Base-by-base conservation (phyloP, 2,888 invertebrate species). In the Rhorus exstirpatorius region DNA sequence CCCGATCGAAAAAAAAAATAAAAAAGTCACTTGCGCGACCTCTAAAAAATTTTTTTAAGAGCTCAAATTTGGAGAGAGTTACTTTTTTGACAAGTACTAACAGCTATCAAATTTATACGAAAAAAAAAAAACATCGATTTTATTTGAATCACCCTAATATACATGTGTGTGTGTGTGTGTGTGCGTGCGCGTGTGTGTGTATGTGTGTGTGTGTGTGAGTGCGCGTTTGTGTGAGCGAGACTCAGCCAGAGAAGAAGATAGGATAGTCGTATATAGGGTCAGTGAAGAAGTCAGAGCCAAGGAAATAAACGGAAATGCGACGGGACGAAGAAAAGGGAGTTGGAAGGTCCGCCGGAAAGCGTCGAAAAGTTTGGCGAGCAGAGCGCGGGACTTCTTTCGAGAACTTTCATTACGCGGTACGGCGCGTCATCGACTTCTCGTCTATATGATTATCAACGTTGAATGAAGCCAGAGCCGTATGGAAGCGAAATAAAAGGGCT, bases 371-470 rank as follows among this genome's bases (percentile, higher is more conserved):
- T 83, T 8, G 49, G 14, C n/a, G 31, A 38, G 51, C 8, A 63
- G 72, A 71, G 76, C 53, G 71, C 60, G 71, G 77, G 71, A 84
- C 83, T 88, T 87, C 87, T 85, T 83, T 75, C 65, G 80, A 76
- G 84, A 89, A 89, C 86, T 90, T 90, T 90, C 88, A 88, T 90
- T 89, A 89, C 87, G 85, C 80, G 85, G 83, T 77, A 68, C 65
- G 76, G 68, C 61, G 68, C 68, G 63, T 78, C 67, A 24, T 68
- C 68, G 81, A 31, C 35, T 78, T 55, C 61, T 49, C 72, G 26
- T 51, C 63, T 26, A 19, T 31, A 19, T 35, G 46, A 55, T 26
- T 53, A 51, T 53, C 55, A 24, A 8, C 17, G 60, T 76, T 79
- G 19, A 51, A 65, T 21, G 38, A 35, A 63, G 38, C 8, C 67